Percentiles rank a stretch among this genome's conserved stretches.
These are phyloP conservation scores for Tipula unca DNA, from an alignment of 2,888 invertebrate species.

Conservation along the genomic window DNA sequence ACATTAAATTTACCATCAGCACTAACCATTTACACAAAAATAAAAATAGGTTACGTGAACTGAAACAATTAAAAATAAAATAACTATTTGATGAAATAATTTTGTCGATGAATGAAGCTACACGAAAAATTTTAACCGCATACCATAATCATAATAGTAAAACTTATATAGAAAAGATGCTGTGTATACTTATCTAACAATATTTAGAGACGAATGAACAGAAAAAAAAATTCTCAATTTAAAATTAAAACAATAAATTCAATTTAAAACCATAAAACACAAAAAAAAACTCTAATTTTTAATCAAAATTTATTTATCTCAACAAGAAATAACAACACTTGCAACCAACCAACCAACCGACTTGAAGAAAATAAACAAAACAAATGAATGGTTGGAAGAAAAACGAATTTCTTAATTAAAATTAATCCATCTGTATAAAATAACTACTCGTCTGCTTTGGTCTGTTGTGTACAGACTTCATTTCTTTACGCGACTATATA, in stretches of 20 bases:
- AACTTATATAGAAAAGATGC: neutral
- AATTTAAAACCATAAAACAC: neutral
- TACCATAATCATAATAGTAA: neutral
- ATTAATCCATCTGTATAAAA: neutral
- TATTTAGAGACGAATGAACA: neutral
- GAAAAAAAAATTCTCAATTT: neutral
- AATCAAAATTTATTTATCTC: constrained; percentile 8
- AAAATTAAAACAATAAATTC: neutral
- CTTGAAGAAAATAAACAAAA: neutral
- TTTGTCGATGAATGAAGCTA: neutral
- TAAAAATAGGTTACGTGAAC: neutral
- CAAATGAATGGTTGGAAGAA: neutral
- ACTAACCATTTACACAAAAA: no score
- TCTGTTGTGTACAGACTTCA: neutral
- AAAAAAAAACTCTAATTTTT: neutral
- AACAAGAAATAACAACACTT: neutral
- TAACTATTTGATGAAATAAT: neutral
- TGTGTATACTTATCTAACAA: neutral
- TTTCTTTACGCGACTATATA: no score
- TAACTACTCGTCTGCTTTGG: neutral
- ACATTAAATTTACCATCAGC: no score
- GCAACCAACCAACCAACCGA: neutral
- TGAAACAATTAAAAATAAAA: neutral
- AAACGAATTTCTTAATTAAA: neutral
- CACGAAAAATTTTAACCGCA: neutral